Evolutionary conservation across 2,113 vertebrate genomes (phyloP).

Genomic region (Zosterops pallidus): DNA sequence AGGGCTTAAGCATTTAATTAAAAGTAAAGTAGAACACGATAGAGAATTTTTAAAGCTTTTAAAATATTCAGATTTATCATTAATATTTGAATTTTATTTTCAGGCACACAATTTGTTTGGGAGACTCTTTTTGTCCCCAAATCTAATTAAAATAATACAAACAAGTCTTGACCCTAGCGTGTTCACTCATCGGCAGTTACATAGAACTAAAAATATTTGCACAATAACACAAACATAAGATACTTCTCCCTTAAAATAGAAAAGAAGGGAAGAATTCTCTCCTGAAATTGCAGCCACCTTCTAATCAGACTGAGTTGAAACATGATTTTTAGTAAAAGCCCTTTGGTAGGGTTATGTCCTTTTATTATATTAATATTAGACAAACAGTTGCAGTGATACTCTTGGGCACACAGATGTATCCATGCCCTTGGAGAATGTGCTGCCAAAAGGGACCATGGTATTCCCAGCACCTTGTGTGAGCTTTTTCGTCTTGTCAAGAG

Average conservation of each 20-base stretch:
- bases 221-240: neutral
- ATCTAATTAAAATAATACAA: slow-evolving; percentile 48
- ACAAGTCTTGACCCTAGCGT: neutral
- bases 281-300: neutral
- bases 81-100: slow-evolving; percentile 65
- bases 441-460: accelerated
- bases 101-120: neutral
- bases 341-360: neutral
- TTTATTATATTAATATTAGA: neutral
- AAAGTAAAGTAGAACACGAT: slow-evolving; percentile 62
- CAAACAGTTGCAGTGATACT: neutral
- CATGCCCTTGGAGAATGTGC: neutral
- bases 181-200: neutral
- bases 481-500: neutral
- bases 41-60: slow-evolving; percentile 59
- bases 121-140: neutral
- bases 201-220: slow-evolving; percentile 25
- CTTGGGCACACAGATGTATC: neutral
- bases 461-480: accelerated
- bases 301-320: neutral
- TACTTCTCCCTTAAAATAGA: neutral
- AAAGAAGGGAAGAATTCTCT: neutral
- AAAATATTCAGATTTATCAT: slow-evolving; percentile 55
- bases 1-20: slow-evolving; percentile 73
- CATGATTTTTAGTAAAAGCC: neutral